Percentiles rank a stretch among this genome's conserved stretches.
phyloP scores from a whole-genome alignment of 2,113 vertebrate genomes.

The Acanthochromis polyacanthus region DNA sequence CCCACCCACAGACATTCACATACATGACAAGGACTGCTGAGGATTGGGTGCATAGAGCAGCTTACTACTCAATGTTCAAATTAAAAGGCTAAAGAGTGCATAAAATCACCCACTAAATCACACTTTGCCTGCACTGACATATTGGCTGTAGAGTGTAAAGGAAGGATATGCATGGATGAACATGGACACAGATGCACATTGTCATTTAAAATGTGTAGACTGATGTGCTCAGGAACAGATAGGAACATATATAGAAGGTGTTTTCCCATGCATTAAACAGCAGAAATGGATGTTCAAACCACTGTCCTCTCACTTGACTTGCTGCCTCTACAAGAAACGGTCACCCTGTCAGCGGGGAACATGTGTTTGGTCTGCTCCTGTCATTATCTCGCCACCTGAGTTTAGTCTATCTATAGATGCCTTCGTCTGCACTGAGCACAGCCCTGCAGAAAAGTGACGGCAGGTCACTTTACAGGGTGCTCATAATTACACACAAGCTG shows the following conservation, averaged over 20 bases:
- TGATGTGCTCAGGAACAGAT: not conserved
- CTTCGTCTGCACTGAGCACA: constrained; percentile 52
- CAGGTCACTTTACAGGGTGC: constrained; percentile 27
- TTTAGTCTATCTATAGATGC: constrained; percentile 33
- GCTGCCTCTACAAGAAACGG: constrained; percentile 29
- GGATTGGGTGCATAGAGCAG: constrained; percentile 41
- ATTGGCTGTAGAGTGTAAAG: not conserved
- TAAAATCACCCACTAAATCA: constrained; percentile 47
- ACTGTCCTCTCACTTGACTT: constrained; percentile 23
- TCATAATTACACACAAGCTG: constrained; percentile 41
- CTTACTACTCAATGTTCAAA: constrained; percentile 34
- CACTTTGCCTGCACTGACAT: constrained; percentile 32
- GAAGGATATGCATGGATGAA: constrained; percentile 24
- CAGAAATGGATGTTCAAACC: constrained; percentile 23
- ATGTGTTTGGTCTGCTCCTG: constrained; percentile 36
- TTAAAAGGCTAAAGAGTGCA: constrained; percentile 36
- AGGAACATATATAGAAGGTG: not conserved
- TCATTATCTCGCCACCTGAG: constrained; percentile 36
- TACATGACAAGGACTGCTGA: constrained; percentile 46
- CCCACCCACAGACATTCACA: constrained; percentile 75
- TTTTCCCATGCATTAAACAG: constrained; percentile 7
- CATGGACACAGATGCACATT: constrained; percentile 25
- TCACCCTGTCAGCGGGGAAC: constrained; percentile 32
- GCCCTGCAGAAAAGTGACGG: constrained; percentile 16
- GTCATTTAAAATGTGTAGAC: not conserved